Percentiles rank a stretch among this genome's conserved stretches.
These are phyloP conservation scores for Caiman crocodilus DNA, from an alignment of 2,797 vertebrate species.

Conservation along the genomic window DNA sequence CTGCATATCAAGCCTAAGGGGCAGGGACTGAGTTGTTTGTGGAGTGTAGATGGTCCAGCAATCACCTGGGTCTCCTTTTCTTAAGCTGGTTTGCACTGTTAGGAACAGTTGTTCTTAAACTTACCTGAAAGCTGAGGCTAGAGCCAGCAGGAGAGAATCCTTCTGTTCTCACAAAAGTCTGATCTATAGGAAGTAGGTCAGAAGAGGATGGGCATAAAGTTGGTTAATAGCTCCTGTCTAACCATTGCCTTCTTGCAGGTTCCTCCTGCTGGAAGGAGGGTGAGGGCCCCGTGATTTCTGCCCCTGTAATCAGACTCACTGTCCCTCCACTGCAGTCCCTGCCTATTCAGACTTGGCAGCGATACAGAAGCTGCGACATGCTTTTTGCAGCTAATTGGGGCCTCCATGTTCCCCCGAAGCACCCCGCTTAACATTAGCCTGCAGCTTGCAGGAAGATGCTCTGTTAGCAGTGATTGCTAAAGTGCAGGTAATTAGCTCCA, in stretches of 20 bases:
- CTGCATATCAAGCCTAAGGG: not conserved
- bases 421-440: not conserved
- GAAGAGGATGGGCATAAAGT: not conserved
- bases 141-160: accelerated
- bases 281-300: not conserved
- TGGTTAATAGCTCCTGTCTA: not conserved
- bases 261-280: accelerated
- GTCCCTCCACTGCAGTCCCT: accelerated
- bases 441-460: not conserved
- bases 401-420: not conserved
- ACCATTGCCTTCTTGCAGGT: not conserved
- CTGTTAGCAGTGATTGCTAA: accelerated
- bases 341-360: not conserved
- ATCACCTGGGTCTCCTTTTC: accelerated
- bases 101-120: no score
- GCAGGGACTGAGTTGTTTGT: accelerated
- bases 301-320: not conserved
- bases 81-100: no score
- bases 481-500: not conserved
- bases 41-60: not conserved
- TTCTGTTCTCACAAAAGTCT: accelerated
- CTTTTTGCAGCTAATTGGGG: slow-evolving; percentile 17
- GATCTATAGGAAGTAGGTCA: not conserved
- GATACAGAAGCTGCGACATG: accelerated
- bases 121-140: not conserved